Evolutionary conservation across 2,797 vertebrate species (phyloP).

Genomic region (Rousettus madagascariensis): DNA sequence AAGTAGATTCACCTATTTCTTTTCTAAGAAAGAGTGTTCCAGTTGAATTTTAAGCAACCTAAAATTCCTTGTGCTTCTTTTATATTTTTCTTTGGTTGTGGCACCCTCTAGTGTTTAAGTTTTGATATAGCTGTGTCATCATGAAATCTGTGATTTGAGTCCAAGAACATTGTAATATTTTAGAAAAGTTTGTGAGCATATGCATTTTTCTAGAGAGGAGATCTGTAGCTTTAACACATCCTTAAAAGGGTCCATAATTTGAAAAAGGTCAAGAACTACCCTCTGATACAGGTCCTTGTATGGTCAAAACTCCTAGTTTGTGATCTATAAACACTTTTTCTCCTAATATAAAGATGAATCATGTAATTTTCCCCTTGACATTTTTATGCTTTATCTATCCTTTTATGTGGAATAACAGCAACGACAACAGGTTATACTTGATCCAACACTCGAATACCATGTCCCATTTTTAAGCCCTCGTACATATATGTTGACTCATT

Average conservation of each 20-base stretch:
- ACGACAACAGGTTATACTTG: background rate
- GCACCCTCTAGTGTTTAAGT: slow-evolving; percentile 72
- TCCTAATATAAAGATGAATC: background rate
- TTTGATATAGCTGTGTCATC: background rate
- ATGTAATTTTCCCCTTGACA: background rate
- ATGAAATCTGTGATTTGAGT: background rate
- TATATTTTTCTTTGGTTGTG: slow-evolving; percentile 57
- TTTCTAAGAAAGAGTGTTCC: background rate
- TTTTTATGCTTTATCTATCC: background rate
- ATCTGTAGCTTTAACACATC: background rate
- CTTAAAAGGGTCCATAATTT: background rate
- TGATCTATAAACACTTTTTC: slow-evolving; percentile 14
- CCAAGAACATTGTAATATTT: slow-evolving; percentile 8
- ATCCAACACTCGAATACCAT: background rate
- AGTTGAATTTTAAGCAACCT: background rate
- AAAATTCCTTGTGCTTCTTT: background rate
- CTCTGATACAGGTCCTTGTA: background rate
- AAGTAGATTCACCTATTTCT: background rate
- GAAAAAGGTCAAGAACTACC: background rate
- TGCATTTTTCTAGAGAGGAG: background rate
- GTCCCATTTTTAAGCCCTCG: background rate
- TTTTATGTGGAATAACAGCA: background rate
- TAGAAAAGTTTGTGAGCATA: background rate
- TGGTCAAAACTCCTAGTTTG: background rate
- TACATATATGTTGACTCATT: background rate